A percentile compares a stretch with the other conserved stretches of the same genome.
Conservation (phyloP, 2,113 vertebrate genomes). For the Lepidothrix coronata region DNA sequence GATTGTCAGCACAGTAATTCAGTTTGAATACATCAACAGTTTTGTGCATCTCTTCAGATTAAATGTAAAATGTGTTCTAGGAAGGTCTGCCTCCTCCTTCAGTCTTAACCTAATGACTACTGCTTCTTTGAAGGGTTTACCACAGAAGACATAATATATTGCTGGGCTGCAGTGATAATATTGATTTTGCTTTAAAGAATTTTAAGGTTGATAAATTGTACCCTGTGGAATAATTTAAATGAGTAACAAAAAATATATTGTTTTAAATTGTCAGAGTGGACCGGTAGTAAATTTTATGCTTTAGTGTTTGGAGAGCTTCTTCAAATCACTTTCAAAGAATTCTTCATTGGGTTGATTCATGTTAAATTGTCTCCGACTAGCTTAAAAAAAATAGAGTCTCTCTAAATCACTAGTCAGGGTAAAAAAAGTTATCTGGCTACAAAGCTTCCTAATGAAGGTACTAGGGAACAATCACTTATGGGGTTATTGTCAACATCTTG, state of each 20-base stretch:
- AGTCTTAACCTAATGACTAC: not conserved
- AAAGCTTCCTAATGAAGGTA: not conserved
- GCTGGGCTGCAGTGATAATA: not conserved
- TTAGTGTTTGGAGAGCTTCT: not conserved
- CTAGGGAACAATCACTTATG: not conserved
- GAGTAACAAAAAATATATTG: not conserved
- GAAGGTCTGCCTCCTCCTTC: not conserved
- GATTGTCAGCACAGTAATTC: not conserved
- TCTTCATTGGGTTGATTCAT: not conserved
- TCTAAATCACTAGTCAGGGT: not conserved
- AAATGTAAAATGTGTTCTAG: not conserved
- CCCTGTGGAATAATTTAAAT: not conserved
- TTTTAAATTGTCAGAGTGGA: not conserved
- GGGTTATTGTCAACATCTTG: not conserved
- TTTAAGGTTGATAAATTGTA: not conserved
- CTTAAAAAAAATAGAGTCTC: not conserved
- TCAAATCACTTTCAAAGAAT: not conserved
- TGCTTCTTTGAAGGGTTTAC: not conserved
- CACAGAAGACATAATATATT: not conserved
- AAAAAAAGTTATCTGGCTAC: not conserved
- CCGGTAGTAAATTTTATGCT: not conserved
- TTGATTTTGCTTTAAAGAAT: constrained; percentile 6
- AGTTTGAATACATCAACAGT: not conserved
- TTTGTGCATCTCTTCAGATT: not conserved
- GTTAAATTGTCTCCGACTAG: not conserved